phyloP scores from a whole-genome alignment of 2,797 vertebrate genomes.

The Onychomys leucogaster region DNA sequence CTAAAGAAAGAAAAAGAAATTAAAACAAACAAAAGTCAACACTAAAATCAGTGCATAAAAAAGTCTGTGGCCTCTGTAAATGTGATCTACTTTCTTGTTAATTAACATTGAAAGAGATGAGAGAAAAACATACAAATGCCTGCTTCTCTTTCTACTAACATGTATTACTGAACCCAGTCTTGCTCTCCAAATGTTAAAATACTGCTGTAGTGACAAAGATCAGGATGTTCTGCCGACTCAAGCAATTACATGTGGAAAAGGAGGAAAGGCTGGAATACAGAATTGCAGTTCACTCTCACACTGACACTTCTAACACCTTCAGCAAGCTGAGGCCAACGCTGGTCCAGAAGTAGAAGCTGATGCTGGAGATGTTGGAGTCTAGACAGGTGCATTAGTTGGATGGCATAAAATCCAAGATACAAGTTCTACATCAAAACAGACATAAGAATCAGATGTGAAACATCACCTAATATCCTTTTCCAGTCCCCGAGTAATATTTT shows the following conservation, averaged over 20 bases:
- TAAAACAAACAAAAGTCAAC: background rate
- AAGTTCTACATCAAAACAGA: conserved; percentile 47
- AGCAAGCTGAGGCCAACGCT: background rate
- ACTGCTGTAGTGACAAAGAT: background rate
- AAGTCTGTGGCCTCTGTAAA: background rate
- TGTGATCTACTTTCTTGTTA: background rate
- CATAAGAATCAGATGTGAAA: background rate
- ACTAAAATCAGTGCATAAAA: background rate
- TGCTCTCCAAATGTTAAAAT: background rate
- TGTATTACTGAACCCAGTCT: background rate
- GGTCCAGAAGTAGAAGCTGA: background rate
- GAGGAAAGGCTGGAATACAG: background rate
- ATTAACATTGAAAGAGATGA: background rate
- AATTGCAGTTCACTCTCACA: background rate
- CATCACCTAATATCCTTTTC: background rate
- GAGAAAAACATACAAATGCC: background rate
- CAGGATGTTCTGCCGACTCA: background rate
- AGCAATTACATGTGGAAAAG: background rate
- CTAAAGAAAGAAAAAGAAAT: background rate
- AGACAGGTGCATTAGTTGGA: background rate
- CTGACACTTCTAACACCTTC: background rate
- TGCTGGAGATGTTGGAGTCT: background rate
- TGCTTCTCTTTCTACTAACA: background rate
- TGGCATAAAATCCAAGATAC: background rate
- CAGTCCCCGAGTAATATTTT: background rate